Base-by-base conservation (phyloP, 30 jellyfish, hydroid and myxozoan genomes). In the Aurelia sp. region DNA sequence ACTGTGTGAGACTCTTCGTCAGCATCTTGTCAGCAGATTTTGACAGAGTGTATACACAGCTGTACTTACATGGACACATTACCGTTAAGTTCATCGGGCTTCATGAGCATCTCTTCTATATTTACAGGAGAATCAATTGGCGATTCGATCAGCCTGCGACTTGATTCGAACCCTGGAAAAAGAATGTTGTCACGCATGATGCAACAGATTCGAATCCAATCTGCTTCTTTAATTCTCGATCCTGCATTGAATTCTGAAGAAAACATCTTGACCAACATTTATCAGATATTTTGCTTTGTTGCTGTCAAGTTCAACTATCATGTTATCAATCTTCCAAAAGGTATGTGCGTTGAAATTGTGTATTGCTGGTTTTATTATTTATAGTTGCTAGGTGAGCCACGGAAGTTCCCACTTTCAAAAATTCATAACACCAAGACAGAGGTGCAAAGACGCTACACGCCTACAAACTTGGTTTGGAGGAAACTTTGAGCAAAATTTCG, bases 61-160 rank as follows among this genome's bases (percentile, higher is more conserved):
- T 27, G 33, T 27, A 27, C 33, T 27, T 27, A 27, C 33, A 27
- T 27, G 33, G 33, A 27, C 33, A 27, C 33, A 27, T 27, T 27
- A 27, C 33, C 33, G 1, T 27, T 27, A 40, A 40, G 51, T 40
- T 0, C 51, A 40, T 40, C 51, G 51, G 51, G 51, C 51, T 40
- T 40, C 51, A 10, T 44, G 15, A 44, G 9, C 9, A 10, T 44
- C 15, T 44, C 16, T 44, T 44, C 16, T 66, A 12, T 61, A 47
- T 53, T 68, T 66, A 12, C 76, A 91, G 98, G 98, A 40, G 86
- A 79, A 44, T 75, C 70, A 17, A 63, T 93, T 44, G 84, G 91
- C 18, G 97, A 93, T 62, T 55, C 93, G 58, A 69, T 93, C 62
- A 70, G 90, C 19, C 64, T 87, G 19, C 62, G 87, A 37, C 85